Evolutionary conservation across 2,113 vertebrate species (phyloP), one percentile per base, ranked within the genome.

Genomic region (Crocuta crocuta): DNA sequence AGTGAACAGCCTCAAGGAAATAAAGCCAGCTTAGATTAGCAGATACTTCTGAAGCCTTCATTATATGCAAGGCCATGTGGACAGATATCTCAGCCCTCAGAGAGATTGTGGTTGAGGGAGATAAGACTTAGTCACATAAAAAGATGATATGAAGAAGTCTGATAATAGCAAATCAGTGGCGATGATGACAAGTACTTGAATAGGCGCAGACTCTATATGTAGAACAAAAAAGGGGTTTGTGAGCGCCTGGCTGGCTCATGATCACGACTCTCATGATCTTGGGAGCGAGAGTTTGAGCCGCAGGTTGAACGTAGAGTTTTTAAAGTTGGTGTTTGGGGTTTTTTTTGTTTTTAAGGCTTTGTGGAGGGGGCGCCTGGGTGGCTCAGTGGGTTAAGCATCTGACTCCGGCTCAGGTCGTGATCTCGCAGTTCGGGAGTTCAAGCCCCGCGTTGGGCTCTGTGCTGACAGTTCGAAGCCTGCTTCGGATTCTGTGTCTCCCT

Each of bases 11-110:
- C 61, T 82, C 71, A 65, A 79, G 35, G 55, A 94, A 95, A 88
- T 43, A 91, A 82, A 88, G 9, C 45, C 78, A 76, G 39, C 50
- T 96, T 96, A 89, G 48, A 87, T 68, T 86, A 96, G 81, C 66
- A 84, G 58, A 24, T 83, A 23, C 43, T 35, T 68, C 70, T 70
- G 48, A 31, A 92, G 68, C 2, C 35, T 48, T 84, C 68, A 26
- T 68, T 82, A 76, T 88, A 31, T 55, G 7, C 31, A 90, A 92
- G 73, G 24, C 74, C 86, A 10, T 82, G 12, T 83, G 68, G 24
- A 28, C 26, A 95, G 76, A 39, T 83, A 76, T 16, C 55, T 45
- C 35, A 88, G 33, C 24, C 58, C 91, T 88, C 43, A 55, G 43
- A 58, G 53, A 81, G 43, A 84, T n/a, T 97, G 74, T 79, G 61